Evolutionary conservation across 2,797 vertebrate species (phyloP), one percentile per base, ranked within the genome.

Genomic region (Brachymystax lenok): DNA sequence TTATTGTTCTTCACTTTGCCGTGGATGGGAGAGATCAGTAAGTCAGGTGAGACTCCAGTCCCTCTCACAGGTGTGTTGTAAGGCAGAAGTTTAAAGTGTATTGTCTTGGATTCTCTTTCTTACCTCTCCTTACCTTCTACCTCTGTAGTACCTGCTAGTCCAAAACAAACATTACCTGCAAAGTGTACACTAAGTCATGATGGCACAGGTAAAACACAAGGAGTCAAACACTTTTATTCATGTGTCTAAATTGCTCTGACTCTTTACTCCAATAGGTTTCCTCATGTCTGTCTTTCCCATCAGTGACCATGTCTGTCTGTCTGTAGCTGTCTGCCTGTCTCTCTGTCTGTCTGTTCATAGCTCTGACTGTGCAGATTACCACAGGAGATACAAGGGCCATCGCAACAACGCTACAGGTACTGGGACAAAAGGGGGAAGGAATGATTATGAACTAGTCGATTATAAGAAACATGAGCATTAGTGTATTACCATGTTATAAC

Each of bases 101-200:
- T 13, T 7, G 17, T 77, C 64, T 50, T 19, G 3, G 28, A 30
- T 19, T 63, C 24, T 76, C 21, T 28, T 1, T 27, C 46, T 2
- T 28, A 28, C 28, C 28, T 54, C 66, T 70, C 27, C 30, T 35
- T 28, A 5, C 27, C 35, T 40, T 28, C 28, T 28, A 16, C 17
- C 30, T 80, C 69, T 69, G 27, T 61, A 99, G 98, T 92, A 97
- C 95, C 94, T 98, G 97, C 4, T 97, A 98, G 87, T 97, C 96
- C 84, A 99, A 99, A 94, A 97, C 96, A 84, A 98, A 97, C 93
- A 98, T 99, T 91, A 99, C 97, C 82, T 98, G 98, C 84, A 94
- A 98, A 16, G 97, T 99, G 77, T 99, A 98, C 92, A 98, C n/a
- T 56, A 56, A 1, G 54, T n/a, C 96, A 99, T 5, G 96, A 99